These are phyloP conservation scores for Tympanoctomys barrerae DNA, from an alignment of 2,797 vertebrate species.

Conservation along the genomic window DNA sequence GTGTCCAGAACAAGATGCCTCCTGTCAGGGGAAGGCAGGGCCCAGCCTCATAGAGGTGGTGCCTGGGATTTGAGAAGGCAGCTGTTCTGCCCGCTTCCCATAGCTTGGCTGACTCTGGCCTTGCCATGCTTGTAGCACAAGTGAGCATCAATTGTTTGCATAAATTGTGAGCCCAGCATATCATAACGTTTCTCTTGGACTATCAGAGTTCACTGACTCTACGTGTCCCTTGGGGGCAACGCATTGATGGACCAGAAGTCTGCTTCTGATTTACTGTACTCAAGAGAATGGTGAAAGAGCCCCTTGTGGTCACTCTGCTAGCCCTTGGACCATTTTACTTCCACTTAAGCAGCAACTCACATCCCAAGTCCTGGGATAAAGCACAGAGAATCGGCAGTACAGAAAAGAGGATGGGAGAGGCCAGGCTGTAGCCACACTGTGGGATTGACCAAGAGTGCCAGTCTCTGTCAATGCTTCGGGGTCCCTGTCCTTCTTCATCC, in stretches of 20 bases:
- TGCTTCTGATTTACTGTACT: background rate
- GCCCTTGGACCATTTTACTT: background rate
- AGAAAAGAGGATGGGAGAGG: background rate
- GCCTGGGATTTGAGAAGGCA: slow-evolving; percentile 9
- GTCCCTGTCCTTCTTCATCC: background rate
- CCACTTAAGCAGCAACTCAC: background rate
- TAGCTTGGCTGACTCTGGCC: background rate
- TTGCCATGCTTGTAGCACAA: background rate
- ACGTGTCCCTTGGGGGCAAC: background rate
- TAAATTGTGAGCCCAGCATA: background rate
- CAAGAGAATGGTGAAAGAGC: background rate
- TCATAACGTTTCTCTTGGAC: background rate
- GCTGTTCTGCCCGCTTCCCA: background rate
- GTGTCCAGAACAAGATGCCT: slow-evolving; percentile 45
- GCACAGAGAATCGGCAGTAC: background rate
- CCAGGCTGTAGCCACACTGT: background rate
- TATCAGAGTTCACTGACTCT: background rate
- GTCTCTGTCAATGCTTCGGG: background rate
- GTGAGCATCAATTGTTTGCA: background rate
- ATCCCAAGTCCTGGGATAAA: background rate
- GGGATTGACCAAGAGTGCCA: background rate
- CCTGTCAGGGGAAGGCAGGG: slow-evolving; percentile 51
- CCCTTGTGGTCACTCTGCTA: background rate
- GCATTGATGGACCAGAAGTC: background rate
- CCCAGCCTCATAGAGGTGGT: background rate